phyloP scores from a whole-genome alignment of 2,113 vertebrate species.

The Erinaceus europaeus region DNA sequence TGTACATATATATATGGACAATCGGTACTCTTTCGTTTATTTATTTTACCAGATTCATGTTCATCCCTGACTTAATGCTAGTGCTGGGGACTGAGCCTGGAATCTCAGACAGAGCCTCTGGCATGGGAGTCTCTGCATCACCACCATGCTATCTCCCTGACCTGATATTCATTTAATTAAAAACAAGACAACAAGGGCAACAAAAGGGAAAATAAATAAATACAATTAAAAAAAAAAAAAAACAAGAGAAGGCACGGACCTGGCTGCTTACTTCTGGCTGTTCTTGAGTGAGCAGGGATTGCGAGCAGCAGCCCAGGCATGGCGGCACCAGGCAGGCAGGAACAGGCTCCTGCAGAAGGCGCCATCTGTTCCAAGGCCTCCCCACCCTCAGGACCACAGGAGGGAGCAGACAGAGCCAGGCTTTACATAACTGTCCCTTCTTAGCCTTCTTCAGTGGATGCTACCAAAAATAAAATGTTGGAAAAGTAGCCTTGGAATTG shows the following conservation, averaged over 20 bases:
- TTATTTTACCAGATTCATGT: too few species aligned
- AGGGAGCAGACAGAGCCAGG: background rate
- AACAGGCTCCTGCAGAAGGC: background rate
- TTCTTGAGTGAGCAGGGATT: background rate
- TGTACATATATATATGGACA: background rate
- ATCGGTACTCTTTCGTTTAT: too few species aligned
- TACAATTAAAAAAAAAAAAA: background rate
- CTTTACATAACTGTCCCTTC: constrained; percentile 63
- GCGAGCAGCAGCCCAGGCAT: background rate
- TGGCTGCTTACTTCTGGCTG: background rate
- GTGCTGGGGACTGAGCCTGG: too few species aligned
- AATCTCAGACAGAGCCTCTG: too few species aligned
- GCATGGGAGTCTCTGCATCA: too few species aligned
- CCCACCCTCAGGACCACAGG: background rate
- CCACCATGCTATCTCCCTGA: too few species aligned
- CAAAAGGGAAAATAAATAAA: too few species aligned
- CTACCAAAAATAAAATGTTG: constrained; percentile 51
- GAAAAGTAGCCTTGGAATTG: background rate
- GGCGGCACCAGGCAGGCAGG: background rate
- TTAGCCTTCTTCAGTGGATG: constrained; percentile 20
- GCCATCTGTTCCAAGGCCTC: constrained; percentile 53
- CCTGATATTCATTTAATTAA: too few species aligned
- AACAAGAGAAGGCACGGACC: too few species aligned
- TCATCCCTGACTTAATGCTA: too few species aligned
- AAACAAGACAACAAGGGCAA: too few species aligned